Evolutionary conservation across 2,888 invertebrate genomes (phyloP).

Genomic region (Epistrophe eligans): DNA sequence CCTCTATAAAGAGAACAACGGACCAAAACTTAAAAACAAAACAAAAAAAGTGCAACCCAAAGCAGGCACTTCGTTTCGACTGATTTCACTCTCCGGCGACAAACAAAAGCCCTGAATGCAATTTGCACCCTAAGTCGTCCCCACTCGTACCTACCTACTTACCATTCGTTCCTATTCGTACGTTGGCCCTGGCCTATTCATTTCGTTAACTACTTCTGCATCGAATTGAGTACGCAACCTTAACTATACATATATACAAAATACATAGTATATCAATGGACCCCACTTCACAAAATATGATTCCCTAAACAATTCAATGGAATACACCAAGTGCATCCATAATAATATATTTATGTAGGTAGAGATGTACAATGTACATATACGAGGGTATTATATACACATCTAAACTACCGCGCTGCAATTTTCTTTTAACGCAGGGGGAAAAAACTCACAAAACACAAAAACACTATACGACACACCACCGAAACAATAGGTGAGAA

Average conservation of each 20-base stretch:
- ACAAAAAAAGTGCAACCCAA: conserved; percentile 66
- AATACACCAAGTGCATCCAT: conserved; percentile 52
- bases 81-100: conserved; percentile 60
- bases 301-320: conserved; percentile 57
- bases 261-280: conserved; percentile 14
- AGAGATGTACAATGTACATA: too few species aligned
- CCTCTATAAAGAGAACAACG: neutral
- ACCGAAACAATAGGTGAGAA: conserved; percentile 72
- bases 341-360: neutral
- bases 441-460: neutral
- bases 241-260: too few species aligned
- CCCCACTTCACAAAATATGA: conserved; percentile 61
- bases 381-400: neutral
- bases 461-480: conserved; percentile 30
- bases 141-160: neutral
- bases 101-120: conserved; percentile 38
- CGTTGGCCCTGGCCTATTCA: conserved; percentile 59
- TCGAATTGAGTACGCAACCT: conserved; percentile 43
- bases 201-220: conserved; percentile 67
- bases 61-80: conserved; percentile 64
- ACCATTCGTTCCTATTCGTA: neutral
- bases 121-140: conserved; percentile 49
- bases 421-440: conserved; percentile 17
- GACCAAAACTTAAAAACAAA: conserved; percentile 12
- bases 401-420: conserved; percentile 34